Evolutionary conservation across 1,140 invertebrate species (phyloP), one percentile per base, ranked within the genome.

Genomic region (Idris sp.): DNA sequence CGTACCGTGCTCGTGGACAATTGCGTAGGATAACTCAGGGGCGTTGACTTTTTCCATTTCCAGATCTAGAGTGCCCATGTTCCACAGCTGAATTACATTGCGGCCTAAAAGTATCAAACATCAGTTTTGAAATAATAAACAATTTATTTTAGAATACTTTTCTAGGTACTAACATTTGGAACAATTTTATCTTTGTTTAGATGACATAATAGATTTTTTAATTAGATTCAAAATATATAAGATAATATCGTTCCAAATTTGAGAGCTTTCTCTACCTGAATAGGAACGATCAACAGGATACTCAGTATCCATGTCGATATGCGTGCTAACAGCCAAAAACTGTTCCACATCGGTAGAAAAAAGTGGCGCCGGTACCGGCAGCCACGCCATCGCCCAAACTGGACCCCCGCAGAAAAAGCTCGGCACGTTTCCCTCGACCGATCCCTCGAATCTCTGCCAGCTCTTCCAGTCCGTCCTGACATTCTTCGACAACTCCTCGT

Each of bases 1-100:
- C 5, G 89, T 89, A n/a, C 93, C 93, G 72, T 85, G 88, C 11
- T 92, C 86, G 76, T 93, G 91, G 18, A 88, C 88, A 40, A 94
- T 82, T 1, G 88, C 89, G 54, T 91, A 89, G 1, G 84, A 80
- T 44, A 92, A 83, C 30, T 80, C 77, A 7, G 36, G 49, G 6
- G 10, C 0, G 5, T 33, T 28, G 1, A 48, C 30, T 11, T 51
- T 51, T 8, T 14, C 19, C 2, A 65, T 7, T 13, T 71, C 44
- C 0, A 58, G 0, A 31, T 76, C 68, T 0, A 76, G 35, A 0
- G 48, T 28, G 2, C 68, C 74, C 35, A 76, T 69, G n/a, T 76
- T 73, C 74, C 74, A 76, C 13, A 54, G 0, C 54, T 68, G 54
- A 18, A 71, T 71, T 28, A 62, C 5, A 53, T 36, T 44, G 7